Evolutionary conservation across 2,113 vertebrate genomes (phyloP), one percentile per base, ranked within the genome.

Genomic region (Trichomycterus rosablanca): DNA sequence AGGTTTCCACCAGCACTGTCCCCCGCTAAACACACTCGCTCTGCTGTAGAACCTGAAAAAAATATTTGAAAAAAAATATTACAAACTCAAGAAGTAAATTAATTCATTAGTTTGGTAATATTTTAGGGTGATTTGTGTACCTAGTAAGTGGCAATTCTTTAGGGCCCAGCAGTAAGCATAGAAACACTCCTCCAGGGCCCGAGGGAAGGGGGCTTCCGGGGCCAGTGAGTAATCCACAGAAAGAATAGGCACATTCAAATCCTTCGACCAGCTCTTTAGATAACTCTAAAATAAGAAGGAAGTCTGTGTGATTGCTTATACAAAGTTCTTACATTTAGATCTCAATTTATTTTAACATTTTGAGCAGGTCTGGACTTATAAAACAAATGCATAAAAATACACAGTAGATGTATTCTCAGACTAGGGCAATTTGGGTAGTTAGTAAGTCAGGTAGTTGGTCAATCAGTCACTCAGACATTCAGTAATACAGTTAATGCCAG

Each of bases 1-100:
- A 95, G 88, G 72, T 95, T 95, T 9, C 93, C 93, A 0, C 92
- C 93, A 0, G 93, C 93, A 1, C 92, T 94, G 86, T 94, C 92
- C 2, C 93, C 93, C 0, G 89, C 92, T 48, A 95, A 80, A 74
- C 92, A 94, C 4, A 95, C 85, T 0, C 86, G 80, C 57, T 93
- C 85, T 0, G 84, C 91, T 0, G 90, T 93, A 5, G 90, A 93
- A 11, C 93, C 93, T 95, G 75, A 10, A 22, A 5, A 68, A 50
- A 75, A 10, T 24, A 22, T 35, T 2, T 6, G 11, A 1, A 8
- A 30, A 30, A 30, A 3, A 3, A 3, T 4, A 4, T 30, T 30
- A 30, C 26, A 4, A 30, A 30, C 7, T 2, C 0, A 19, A 9
- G 30, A 54, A 43, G 20, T 37, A 0, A 16, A 10, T 22, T 8